These are phyloP conservation scores for Orthonyx spaldingii DNA, from an alignment of 2,113 vertebrate species.

Conservation along the genomic window DNA sequence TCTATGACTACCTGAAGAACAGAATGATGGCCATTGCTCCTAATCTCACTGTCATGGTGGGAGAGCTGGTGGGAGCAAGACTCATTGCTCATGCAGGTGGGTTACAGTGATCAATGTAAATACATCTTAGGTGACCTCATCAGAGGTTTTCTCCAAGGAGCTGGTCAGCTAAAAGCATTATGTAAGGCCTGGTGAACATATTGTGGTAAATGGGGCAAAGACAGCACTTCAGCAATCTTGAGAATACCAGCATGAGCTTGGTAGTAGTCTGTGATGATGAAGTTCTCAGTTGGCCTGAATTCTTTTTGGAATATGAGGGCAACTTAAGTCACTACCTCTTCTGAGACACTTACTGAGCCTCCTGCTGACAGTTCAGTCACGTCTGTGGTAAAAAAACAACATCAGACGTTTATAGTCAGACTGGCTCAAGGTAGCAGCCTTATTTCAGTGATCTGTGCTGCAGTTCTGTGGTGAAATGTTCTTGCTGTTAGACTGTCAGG, in stretches of 20 bases:
- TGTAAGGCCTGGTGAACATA: neutral
- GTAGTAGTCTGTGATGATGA: constrained; percentile 78
- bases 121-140: neutral
- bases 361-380: neutral
- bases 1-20: constrained; percentile 98
- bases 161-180: neutral
- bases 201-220: neutral
- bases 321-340: constrained; percentile 93
- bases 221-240: neutral
- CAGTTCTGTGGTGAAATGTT: neutral
- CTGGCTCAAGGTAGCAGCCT: neutral
- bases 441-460: neutral
- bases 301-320: constrained; percentile 72
- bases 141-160: neutral
- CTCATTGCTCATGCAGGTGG: constrained; percentile 95
- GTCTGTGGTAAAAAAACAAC: neutral
- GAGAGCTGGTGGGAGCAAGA: constrained; percentile 93
- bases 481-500: neutral
- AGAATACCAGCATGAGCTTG: neutral
- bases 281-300: constrained; percentile 74
- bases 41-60: constrained; percentile 95
- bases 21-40: constrained; percentile 98
- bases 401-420: neutral
- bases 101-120: neutral
- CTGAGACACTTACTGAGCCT: constrained; percentile 83